phyloP scores from a whole-genome alignment of 2,113 vertebrate genomes.

The Vireo altiloquus region DNA sequence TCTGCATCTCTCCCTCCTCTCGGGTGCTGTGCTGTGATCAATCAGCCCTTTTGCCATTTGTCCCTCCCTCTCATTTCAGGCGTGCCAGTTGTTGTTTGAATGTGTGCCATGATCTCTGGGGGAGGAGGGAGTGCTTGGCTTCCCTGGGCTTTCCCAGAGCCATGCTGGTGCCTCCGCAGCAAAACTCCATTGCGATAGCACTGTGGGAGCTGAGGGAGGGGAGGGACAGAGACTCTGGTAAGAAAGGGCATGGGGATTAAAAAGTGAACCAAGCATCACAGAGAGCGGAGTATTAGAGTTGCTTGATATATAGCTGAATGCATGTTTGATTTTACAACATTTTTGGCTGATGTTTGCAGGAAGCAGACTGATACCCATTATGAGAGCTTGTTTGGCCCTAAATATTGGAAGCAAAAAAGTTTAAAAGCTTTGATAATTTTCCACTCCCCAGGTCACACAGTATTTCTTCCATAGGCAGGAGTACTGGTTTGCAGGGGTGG shows the following conservation, averaged over 20 bases:
- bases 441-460: background rate
- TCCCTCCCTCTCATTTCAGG: background rate
- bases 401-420: background rate
- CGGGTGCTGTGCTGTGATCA: background rate
- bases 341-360: background rate
- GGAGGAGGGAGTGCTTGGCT: background rate
- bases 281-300: background rate
- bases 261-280: background rate
- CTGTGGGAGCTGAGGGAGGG: background rate
- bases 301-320: background rate
- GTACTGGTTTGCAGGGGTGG: background rate
- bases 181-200: background rate
- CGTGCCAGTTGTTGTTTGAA: constrained; percentile 28
- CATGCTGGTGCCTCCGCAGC: background rate
- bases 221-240: background rate
- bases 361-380: background rate
- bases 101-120: background rate
- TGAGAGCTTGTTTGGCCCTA: background rate
- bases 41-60: constrained; percentile 3
- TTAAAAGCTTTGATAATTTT: background rate
- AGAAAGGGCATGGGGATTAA: background rate
- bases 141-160: background rate
- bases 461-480: background rate
- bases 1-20: background rate
- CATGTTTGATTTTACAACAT: background rate